Evolutionary conservation across 1,140 invertebrate species (phyloP), one percentile per base, ranked within the genome.

Genomic region (Bombyx mandarina): DNA sequence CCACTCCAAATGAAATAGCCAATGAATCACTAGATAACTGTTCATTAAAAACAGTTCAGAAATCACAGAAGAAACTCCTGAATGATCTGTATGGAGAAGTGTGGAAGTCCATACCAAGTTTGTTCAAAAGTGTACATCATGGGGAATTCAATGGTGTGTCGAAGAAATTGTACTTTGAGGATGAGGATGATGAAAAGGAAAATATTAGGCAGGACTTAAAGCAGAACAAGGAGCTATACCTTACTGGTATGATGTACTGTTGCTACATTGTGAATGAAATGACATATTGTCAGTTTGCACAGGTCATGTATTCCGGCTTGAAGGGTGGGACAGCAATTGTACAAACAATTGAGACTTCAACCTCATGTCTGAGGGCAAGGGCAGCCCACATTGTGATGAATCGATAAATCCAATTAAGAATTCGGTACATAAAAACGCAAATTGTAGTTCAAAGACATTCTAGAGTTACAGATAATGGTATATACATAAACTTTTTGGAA

Each of bases 51-150:
- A 82, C 76, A 74, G 80, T 87, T 44, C 71, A 82, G 44, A 54
- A 65, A 26, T 85, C 80, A 7, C 84, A 87, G 52, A 82, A 79
- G 18, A 87, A 85, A 72, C 44, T 87, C 43, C 55, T 87, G 0
- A 73, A 66, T 48, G 82, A 85, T 18, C 58, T 87, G 3, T 87
- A 87, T 56, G 84, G 84, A 42, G 77, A 85, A 35, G 62, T 66
- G n/a, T 87, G 82, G 82, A 85, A 82, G 59, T 75, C 75, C 0
- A 83, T 86, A 57, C 80, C 83, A 2, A 71, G 65, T 18, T 63
- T 86, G 53, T 79, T 83, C 8, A 83, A 84, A 65, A 71, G 67
- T 0, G 61, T 76, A 58, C 61, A 66, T 45, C 59, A 71, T 6
- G 78, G 76, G 26, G 66, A 75, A 60, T 63, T 73, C n/a, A 65